Evolutionary conservation across 2,888 invertebrate genomes (phyloP).

Genomic region (Brachyptera putata): DNA sequence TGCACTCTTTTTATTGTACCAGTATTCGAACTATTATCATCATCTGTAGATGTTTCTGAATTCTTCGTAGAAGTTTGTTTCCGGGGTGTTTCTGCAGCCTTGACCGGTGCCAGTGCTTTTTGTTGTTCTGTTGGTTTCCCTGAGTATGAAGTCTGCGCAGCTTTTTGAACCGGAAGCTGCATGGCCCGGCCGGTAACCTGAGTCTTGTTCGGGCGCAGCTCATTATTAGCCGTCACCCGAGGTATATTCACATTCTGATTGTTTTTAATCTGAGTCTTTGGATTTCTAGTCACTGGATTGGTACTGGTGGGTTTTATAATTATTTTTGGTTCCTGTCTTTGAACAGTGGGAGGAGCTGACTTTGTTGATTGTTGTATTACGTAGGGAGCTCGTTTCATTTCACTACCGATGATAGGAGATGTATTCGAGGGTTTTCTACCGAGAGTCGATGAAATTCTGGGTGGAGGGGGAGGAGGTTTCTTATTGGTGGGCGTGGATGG

Average conservation of each 20-base stretch:
- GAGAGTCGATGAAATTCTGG: constrained; percentile 64
- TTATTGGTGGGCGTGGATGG: constrained; percentile 30
- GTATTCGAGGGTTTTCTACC: constrained; percentile 49
- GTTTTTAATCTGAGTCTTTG: constrained; percentile 36
- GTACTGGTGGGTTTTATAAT: constrained; percentile 56
- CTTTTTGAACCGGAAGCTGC: too few species aligned
- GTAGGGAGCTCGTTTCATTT: background rate
- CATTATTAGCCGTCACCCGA: constrained; percentile 36
- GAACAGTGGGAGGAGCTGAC: constrained; percentile 43
- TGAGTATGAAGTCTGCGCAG: too few species aligned
- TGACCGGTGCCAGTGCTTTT: background rate
- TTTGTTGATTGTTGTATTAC: background rate
- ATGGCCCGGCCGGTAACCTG: too few species aligned
- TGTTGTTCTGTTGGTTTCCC: too few species aligned
- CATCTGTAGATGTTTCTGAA: constrained; percentile 10
- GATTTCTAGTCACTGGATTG: constrained; percentile 36
- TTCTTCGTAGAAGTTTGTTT: constrained; percentile 14
- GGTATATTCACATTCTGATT: constrained; percentile 37
- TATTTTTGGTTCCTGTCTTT: constrained; percentile 54
- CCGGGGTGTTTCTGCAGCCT: background rate
- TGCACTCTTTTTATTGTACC: constrained; percentile 28
- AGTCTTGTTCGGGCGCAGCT: constrained; percentile 5
- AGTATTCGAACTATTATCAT: constrained; percentile 27
- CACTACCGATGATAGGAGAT: constrained; percentile 8
- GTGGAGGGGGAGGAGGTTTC: constrained; percentile 67